Percentiles rank a stretch among this genome's conserved stretches.
Conservation (phyloP, 1,140 invertebrate genomes). For the Aphidius gifuensis region DNA sequence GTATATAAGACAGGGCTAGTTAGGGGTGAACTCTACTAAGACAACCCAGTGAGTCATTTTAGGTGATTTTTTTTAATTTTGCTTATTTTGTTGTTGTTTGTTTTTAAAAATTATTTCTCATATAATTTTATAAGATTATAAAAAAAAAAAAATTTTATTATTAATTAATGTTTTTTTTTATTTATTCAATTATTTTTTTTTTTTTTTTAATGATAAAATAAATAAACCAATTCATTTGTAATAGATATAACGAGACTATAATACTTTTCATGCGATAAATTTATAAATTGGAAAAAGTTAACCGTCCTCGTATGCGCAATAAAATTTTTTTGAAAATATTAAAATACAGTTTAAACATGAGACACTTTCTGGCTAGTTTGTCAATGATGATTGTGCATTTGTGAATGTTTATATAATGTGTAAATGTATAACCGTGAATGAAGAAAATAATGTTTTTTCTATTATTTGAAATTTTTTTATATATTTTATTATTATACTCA, state of each 20-base stretch:
- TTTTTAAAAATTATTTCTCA: no score
- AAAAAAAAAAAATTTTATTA: no score
- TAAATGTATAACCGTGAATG: background rate
- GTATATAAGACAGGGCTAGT: constrained; percentile 28
- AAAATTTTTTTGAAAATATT: background rate
- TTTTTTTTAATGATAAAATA: background rate
- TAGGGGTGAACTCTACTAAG: background rate
- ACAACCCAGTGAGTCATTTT: constrained; percentile 10
- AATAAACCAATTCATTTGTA: no score
- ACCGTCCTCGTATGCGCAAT: constrained; percentile 16
- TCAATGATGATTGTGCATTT: constrained; percentile 2
- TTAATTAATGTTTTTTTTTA: no score
- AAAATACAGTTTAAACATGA: no score
- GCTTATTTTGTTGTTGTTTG: background rate
- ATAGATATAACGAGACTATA: no score
- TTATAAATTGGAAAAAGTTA: constrained; percentile 7
- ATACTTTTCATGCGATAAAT: no score
- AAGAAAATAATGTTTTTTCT: constrained; percentile 6
- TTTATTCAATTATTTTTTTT: no score
- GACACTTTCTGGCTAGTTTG: constrained; percentile 17
- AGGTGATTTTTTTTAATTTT: constrained; percentile 9
- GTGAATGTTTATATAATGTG: background rate
- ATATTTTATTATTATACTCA: constrained; percentile 17
- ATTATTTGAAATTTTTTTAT: constrained; percentile 1
- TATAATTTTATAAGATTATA: no score